Evolutionary conservation across 2,797 vertebrate species (phyloP), one percentile per base, ranked within the genome.

Genomic region (Threskiornis aethiopicus): DNA sequence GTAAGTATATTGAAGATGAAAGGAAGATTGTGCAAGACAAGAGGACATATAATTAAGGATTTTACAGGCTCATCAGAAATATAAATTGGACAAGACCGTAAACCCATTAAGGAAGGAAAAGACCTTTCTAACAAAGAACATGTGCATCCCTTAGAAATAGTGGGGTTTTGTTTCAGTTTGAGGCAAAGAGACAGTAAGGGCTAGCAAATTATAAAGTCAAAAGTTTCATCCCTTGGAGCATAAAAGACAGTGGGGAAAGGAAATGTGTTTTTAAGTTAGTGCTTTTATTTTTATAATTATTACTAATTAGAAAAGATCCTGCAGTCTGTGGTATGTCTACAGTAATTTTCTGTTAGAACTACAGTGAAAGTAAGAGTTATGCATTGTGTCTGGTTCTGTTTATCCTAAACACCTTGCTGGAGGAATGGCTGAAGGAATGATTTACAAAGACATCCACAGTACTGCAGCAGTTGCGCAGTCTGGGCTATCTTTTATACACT

Each of bases 21-120:
- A 84, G 31, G 89, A 84, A 93, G 46, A 93, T 95, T 90, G 35
- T 62, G 28, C 42, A 90, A 93, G 61, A 92, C 64, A 97, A 92
- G 93, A 96, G 52, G 49, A 41, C 16, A 87, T 55, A 33, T 59
- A 93, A 84, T 55, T 51, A 76, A 42, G 67, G 51, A 90, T 87
- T 97, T 96, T 71, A 75, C 62, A 81, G 85, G n/a, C n/a, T 93
- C 61, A 87, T 94, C 75, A 93, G 89, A 83, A 86, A 69, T 73
- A 90, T 73, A 57, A 71, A 92, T 62, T 72, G 31, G 13, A 86
- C 41, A 66, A 90, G 29, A 89, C 37, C 82, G 7, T 62, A 88
- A 80, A 62, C 9, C 39, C 11, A 84, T 87, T 84, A 90, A 94
- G 70, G 90, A 91, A 93, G 78, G 22, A 96, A 93, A 82, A 90